Evolutionary conservation across 2,113 vertebrate species (phyloP).

Genomic region (Geococcyx californianus): DNA sequence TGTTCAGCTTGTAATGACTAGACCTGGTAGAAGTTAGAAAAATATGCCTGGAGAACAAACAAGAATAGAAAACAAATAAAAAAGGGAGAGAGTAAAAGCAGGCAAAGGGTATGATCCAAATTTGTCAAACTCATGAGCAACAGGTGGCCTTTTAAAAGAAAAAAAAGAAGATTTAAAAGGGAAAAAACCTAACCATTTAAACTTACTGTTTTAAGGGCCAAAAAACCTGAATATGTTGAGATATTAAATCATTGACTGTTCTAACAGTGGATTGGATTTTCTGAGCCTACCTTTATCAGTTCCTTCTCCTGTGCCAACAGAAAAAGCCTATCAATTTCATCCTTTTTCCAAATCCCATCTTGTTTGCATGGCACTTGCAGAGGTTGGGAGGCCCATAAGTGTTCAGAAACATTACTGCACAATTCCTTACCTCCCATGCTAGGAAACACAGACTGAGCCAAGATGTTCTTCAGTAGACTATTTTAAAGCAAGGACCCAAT

Average conservation of each 20-base stretch:
- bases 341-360: not conserved
- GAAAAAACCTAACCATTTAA: not conserved
- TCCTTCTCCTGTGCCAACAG: not conserved
- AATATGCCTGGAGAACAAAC: not conserved
- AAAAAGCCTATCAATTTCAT: not conserved
- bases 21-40: constrained; percentile 30
- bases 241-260: not conserved
- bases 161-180: not conserved
- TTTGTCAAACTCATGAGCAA: not conserved
- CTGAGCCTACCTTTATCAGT: not conserved
- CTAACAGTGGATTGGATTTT: not conserved
- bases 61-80: not conserved
- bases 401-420: not conserved
- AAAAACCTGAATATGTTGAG: not conserved
- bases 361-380: not conserved
- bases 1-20: constrained; percentile 34
- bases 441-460: not conserved
- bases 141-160: not conserved
- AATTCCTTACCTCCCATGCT: not conserved
- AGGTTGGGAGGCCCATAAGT: not conserved
- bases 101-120: not conserved
- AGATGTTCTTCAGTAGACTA: rapidly evolving
- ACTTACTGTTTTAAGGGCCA: not conserved
- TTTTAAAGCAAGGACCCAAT: not conserved
- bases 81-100: not conserved